Evolutionary conservation across 2,888 invertebrate species (phyloP).

Genomic region (Macrophya alboannulata): DNA sequence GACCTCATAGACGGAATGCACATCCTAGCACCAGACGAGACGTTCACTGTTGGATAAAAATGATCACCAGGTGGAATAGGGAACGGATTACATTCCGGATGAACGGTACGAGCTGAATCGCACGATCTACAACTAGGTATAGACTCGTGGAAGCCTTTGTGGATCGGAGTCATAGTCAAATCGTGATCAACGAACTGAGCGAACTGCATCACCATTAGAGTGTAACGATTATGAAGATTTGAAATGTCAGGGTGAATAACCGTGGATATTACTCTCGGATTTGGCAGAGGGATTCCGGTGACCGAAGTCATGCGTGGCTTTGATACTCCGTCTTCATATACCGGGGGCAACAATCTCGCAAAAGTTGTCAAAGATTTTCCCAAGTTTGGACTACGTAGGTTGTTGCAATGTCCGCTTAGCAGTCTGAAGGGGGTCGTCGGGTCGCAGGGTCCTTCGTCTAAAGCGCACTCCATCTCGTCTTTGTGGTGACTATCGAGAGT

Average conservation of each 20-base stretch:
- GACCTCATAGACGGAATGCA: slow-evolving; percentile 98
- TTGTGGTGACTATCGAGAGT: slow-evolving; percentile 82
- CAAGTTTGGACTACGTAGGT: slow-evolving; percentile 90
- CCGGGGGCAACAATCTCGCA: slow-evolving; percentile 91
- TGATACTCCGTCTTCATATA: slow-evolving; percentile 94
- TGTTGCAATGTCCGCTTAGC: slow-evolving; percentile 93
- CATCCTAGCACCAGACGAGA: slow-evolving; percentile 90
- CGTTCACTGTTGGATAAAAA: slow-evolving; percentile 93
- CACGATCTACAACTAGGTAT: slow-evolving; percentile 95
- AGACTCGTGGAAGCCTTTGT: slow-evolving; percentile 94
- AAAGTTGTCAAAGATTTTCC: slow-evolving; percentile 94
- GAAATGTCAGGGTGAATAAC: slow-evolving; percentile 96
- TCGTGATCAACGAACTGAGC: slow-evolving; percentile 98
- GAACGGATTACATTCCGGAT: slow-evolving; percentile 97
- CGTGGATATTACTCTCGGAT: slow-evolving; percentile 93
- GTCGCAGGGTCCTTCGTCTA: slow-evolving; percentile 87
- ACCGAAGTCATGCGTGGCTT: slow-evolving; percentile 89
- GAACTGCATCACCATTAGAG: slow-evolving; percentile 97
- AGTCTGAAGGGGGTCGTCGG: slow-evolving; percentile 87
- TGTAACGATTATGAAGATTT: slow-evolving; percentile 93
- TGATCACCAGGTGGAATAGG: slow-evolving; percentile 94
- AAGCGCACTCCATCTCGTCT: slow-evolving; percentile 86
- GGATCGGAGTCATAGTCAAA: slow-evolving; percentile 96
- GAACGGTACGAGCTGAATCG: slow-evolving; percentile 92
- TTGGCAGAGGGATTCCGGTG: slow-evolving; percentile 90